Conservation (phyloP, 2,113 vertebrate species). For the Mormyrus iriodes region DNA sequence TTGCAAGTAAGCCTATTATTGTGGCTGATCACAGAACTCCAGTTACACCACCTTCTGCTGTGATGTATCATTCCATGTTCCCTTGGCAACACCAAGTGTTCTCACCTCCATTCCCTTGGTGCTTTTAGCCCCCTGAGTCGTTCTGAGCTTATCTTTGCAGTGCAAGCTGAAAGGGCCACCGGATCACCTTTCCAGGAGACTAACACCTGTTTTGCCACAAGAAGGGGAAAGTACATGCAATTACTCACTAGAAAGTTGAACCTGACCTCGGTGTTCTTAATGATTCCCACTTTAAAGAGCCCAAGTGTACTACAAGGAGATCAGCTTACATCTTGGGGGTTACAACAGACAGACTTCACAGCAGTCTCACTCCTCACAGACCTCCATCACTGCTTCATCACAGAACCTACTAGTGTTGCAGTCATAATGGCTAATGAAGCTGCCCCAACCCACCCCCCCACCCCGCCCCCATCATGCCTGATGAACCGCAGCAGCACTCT, state of each 20-base stretch:
- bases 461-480: neutral
- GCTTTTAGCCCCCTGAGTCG: constrained; percentile 47
- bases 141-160: constrained; percentile 37
- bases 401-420: neutral
- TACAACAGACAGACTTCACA: neutral
- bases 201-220: constrained; percentile 31
- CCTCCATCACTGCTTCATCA: neutral
- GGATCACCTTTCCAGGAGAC: neutral
- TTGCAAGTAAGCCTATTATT: neutral
- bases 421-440: neutral
- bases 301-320: neutral
- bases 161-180: constrained; percentile 26
- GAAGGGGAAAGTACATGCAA: constrained; percentile 27
- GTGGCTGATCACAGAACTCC: constrained; percentile 35
- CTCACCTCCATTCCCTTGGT: constrained; percentile 45
- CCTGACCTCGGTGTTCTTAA: neutral
- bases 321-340: neutral
- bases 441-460: too few relatives aligned
- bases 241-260: constrained; percentile 1
- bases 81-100: constrained; percentile 56
- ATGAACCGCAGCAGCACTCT: neutral
- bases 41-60: constrained; percentile 38
- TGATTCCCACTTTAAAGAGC: neutral
- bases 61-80: constrained; percentile 54
- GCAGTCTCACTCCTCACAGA: neutral